Evolutionary conservation across 1,140 invertebrate species (phyloP).

Genomic region (Cydia strobilella): DNA sequence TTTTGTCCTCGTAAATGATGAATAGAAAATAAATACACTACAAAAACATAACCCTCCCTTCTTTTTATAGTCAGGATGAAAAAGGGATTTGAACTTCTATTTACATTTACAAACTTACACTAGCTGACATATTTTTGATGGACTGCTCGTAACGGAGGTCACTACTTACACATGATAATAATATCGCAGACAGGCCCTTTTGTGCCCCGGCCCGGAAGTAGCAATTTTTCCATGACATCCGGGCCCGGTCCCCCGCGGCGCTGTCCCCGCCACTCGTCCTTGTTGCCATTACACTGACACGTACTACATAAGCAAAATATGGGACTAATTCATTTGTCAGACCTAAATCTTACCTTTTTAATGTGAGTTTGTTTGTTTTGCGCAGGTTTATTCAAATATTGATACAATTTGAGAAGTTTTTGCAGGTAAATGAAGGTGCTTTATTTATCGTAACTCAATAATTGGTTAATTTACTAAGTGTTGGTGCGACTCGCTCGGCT

Average conservation of each 20-base stretch:
- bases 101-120: background rate
- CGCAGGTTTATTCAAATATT: background rate
- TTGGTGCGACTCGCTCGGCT: constrained; percentile 26
- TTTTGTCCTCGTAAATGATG: too few relatives aligned
- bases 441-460: constrained; percentile 25
- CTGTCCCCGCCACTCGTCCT: constrained; percentile 53
- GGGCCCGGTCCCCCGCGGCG: constrained; percentile 54
- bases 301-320: constrained; percentile 27
- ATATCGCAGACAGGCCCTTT: constrained; percentile 58
- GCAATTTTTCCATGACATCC: constrained; percentile 75
- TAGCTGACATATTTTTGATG: constrained; percentile 49
- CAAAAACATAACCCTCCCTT: background rate
- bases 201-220: constrained; percentile 62
- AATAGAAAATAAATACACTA: too few relatives aligned
- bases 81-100: background rate
- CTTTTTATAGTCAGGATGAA: background rate
- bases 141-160: constrained; percentile 52
- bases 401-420: background rate
- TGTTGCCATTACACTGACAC: constrained; percentile 33
- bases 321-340: constrained; percentile 20
- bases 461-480: constrained; percentile 37
- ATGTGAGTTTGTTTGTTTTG: background rate
- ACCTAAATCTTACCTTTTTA: constrained; percentile 28
- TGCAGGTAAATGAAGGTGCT: background rate
- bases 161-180: constrained; percentile 60